Evolutionary conservation across 2,113 vertebrate genomes (phyloP).

Genomic region (Antechinus stuartii): DNA sequence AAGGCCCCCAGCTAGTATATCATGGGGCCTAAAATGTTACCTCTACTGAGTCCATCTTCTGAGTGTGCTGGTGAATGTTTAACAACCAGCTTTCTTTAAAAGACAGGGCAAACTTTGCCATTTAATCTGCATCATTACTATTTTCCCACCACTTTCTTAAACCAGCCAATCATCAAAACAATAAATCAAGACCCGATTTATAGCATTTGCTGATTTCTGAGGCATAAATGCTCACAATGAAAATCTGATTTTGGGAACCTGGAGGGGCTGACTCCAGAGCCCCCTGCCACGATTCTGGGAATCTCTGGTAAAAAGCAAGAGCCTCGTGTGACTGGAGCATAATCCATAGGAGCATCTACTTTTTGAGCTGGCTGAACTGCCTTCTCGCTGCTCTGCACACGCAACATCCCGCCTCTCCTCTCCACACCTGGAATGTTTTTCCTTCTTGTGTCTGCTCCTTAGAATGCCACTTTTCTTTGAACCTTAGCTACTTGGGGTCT

Average conservation of each 20-base stretch:
- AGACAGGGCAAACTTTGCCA: not conserved
- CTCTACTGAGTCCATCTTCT: constrained; percentile 31
- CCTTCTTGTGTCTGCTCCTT: not conserved
- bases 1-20: not conserved
- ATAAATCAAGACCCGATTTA: not conserved
- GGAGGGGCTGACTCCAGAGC: not conserved
- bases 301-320: too few relatives aligned
- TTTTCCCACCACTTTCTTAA: not conserved
- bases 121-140: not conserved
- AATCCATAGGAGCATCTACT: not conserved
- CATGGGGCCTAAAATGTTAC: constrained; percentile 33
- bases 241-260: not conserved
- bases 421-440: not conserved
- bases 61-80: constrained; percentile 37
- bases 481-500: not conserved
- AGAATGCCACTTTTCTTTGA: not conserved
- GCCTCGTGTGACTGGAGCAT: too few relatives aligned
- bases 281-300: not conserved
- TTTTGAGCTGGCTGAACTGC: too few relatives aligned
- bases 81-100: constrained; percentile 44
- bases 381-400: too few relatives aligned
- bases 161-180: not conserved
- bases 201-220: not conserved
- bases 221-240: not conserved
- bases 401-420: not conserved